Base-by-base conservation (phyloP, 2,797 vertebrate genomes). In the Rhincodon typus region DNA sequence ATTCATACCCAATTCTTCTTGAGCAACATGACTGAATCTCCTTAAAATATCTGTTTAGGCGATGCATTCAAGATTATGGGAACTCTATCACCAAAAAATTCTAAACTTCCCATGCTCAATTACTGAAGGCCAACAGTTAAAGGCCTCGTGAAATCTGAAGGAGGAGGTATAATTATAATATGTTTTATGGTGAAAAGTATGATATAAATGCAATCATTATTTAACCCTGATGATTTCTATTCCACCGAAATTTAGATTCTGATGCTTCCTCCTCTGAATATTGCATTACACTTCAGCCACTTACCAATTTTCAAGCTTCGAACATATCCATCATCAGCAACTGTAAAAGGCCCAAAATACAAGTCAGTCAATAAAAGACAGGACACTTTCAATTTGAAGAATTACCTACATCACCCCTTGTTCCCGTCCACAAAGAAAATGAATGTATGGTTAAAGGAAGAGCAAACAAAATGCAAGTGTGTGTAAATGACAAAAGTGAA, bases 271-370 rank as follows among this genome's bases (percentile, higher is more conserved):
- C 12, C 27, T 34, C 38, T 34, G 21, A 42, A 94, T 3, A 94
- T 25, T 94, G 57, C 46, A 2, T 5, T 30, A 21, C 53, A 94
- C 34, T 19, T 95, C 27, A 77, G 27, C 46, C 53, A 95, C 94
- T 74, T n/a, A 95, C 94, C 94, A 5, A 25, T 77, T 74, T 95
- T 95, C 70, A 95, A 95, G 70, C 94, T 95, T 77, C 17, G 42
- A 74, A 95, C 94, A 50, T 95, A 95, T 77, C 46, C 4, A n/a
- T 77, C 67, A 77, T 74, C 34, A 30, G 94, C 46, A 74, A 95
- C 94, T 95, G 94, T 74, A 95, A 95, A 95, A 95, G 27, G 74
- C 3, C 46, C 42, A 95, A 95, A 95, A 57, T 13, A 93, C 57
- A 38, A 93, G 7, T 88, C 86, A 38, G 62, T 93, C 66, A 93